Evolutionary conservation across 1,140 invertebrate species (phyloP).

Genomic region (Caenorhabditis brenneri): DNA sequence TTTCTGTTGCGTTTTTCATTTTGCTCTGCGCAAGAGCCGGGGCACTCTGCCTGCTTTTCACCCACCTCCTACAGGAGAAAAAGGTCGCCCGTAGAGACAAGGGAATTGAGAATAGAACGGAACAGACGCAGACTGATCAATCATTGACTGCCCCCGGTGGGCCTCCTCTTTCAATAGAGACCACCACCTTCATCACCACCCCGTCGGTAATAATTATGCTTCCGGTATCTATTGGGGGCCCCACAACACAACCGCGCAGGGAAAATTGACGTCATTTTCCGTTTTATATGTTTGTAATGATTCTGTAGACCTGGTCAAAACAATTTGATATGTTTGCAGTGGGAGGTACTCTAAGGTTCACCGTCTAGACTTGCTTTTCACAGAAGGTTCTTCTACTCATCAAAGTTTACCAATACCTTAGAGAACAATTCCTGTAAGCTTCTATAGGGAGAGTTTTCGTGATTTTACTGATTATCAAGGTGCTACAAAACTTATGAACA

Average conservation of each 20-base stretch:
- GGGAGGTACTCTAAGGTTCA: too few relatives aligned
- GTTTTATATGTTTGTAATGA: too few relatives aligned
- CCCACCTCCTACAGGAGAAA: background rate
- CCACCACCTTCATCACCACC: background rate
- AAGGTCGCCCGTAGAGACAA: background rate
- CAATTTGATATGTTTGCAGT: too few relatives aligned
- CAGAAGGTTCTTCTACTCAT: too few relatives aligned
- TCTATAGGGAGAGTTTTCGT: too few relatives aligned
- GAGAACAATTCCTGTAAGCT: too few relatives aligned
- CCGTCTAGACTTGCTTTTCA: too few relatives aligned
- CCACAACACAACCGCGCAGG: too few relatives aligned
- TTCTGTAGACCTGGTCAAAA: too few relatives aligned
- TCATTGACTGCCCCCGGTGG: background rate
- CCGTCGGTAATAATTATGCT: constrained; percentile 36
- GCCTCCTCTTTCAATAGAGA: background rate
- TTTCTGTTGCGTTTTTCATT: background rate
- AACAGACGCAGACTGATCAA: constrained; percentile 40
- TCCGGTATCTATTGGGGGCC: background rate
- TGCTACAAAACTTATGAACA: too few relatives aligned
- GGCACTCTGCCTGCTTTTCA: background rate
- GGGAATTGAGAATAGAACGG: background rate
- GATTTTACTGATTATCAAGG: too few relatives aligned
- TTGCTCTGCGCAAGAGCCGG: background rate
- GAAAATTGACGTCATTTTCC: background rate
- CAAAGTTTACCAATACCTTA: too few relatives aligned